These are phyloP conservation scores for Deilephila porcellus DNA, from an alignment of 2,888 invertebrate species.

Conservation along the genomic window DNA sequence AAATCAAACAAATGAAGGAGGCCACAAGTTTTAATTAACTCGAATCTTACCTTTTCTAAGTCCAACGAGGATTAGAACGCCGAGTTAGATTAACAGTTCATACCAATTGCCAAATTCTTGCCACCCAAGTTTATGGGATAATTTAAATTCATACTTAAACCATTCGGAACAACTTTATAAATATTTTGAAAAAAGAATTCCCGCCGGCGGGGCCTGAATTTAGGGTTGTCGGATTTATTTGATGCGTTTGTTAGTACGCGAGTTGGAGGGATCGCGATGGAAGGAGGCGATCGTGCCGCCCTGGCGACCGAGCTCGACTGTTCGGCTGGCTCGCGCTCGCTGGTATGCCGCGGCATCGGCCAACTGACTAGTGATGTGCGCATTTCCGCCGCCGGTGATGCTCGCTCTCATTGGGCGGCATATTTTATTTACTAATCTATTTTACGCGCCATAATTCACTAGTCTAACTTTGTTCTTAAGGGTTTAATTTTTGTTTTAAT, in stretches of 20 bases:
- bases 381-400: constrained; percentile 36
- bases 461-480: background rate
- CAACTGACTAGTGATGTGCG: constrained; percentile 52
- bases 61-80: constrained; percentile 43
- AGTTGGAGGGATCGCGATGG: constrained; percentile 29
- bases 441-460: background rate
- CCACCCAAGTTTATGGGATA: constrained; percentile 51
- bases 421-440: constrained; percentile 3
- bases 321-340: constrained; percentile 20
- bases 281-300: constrained; percentile 31
- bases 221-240: constrained; percentile 14
- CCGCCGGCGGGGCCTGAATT: background rate
- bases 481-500: background rate
- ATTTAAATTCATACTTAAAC: constrained; percentile 42
- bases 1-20: constrained; percentile 21
- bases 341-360: constrained; percentile 6
- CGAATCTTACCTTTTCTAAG: constrained; percentile 53
- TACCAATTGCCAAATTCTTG: constrained; percentile 48
- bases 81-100: constrained; percentile 51
- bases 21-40: constrained; percentile 47
- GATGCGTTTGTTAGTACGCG: constrained; percentile 38
- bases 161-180: background rate
- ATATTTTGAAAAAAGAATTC: constrained; percentile 1
- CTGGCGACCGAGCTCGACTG: constrained; percentile 29
- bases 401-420: background rate